These are phyloP conservation scores for Eolophus roseicapilla DNA, from an alignment of 2,113 vertebrate species.

Conservation along the genomic window DNA sequence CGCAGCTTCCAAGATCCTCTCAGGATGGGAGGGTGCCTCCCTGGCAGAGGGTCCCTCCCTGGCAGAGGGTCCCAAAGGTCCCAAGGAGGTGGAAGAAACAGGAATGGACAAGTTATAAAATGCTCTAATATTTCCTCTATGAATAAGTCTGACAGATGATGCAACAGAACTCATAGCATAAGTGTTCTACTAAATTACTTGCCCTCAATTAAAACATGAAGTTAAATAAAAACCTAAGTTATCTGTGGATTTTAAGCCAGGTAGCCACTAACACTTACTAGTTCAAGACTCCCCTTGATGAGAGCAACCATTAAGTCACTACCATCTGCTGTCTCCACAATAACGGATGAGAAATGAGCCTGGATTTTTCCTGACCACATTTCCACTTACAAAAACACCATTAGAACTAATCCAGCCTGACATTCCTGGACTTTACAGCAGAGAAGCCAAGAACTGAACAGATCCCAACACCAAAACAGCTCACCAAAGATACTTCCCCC, in stretches of 20 bases:
- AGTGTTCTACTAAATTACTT: not conserved
- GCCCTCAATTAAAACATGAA: not conserved
- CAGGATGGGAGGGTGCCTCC: not conserved
- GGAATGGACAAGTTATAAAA: not conserved
- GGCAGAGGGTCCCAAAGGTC: not conserved
- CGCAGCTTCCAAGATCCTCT: not conserved
- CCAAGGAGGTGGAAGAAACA: not conserved
- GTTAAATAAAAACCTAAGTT: not conserved
- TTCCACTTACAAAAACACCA: not conserved
- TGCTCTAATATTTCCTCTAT: no score
- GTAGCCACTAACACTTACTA: not conserved
- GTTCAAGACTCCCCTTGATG: not conserved
- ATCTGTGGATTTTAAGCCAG: not conserved
- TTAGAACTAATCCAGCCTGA: not conserved
- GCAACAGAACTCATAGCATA: not conserved
- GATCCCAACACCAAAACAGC: not conserved
- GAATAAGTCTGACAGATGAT: not conserved
- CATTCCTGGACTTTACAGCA: not conserved
- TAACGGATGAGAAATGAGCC: accelerated
- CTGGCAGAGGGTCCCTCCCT: not conserved
- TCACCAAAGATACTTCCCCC: not conserved
- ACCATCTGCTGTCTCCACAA: not conserved
- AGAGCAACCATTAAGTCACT: not conserved
- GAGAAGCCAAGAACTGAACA: not conserved
- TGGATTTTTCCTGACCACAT: not conserved